Evolutionary conservation across 2,797 vertebrate species (phyloP).

Genomic region (Enteromius viviparus): DNA sequence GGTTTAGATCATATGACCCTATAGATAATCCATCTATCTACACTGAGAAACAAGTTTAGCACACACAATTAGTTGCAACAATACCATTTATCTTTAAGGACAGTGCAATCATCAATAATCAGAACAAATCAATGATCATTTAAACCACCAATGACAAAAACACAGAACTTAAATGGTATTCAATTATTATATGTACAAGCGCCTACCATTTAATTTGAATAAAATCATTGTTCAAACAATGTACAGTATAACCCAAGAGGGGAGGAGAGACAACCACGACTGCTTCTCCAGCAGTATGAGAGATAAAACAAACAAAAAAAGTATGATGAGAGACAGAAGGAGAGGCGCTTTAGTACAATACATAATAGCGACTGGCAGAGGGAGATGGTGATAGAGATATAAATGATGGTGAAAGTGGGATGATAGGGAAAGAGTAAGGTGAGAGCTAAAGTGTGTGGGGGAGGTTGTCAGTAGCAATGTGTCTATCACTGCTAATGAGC

Average conservation of each 20-base stretch:
- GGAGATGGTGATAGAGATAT: slow-evolving; percentile 49
- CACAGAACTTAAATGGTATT: neutral
- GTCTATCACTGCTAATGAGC: slow-evolving; percentile 78
- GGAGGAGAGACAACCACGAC: neutral
- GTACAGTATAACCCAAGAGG: neutral
- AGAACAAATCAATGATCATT: neutral
- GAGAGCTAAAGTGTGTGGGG: slow-evolving; percentile 55
- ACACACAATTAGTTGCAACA: neutral
- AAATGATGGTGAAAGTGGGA: slow-evolving; percentile 56
- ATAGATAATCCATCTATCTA: neutral
- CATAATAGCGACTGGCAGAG: slow-evolving; percentile 33
- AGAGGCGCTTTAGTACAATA: slow-evolving; percentile 30
- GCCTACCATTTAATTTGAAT: neutral
- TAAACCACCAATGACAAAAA: slow-evolving; percentile 1
- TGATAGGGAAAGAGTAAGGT: slow-evolving; percentile 51
- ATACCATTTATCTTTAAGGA: neutral
- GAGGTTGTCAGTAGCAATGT: slow-evolving; percentile 72
- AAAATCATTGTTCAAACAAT: neutral
- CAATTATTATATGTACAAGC: neutral
- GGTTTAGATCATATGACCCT: no score
- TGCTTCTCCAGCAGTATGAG: neutral
- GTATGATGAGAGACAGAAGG: slow-evolving; percentile 17
- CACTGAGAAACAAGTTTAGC: neutral
- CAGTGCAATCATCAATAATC: slow-evolving; percentile 12
- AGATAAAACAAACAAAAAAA: slow-evolving; percentile 4